Evolutionary conservation across 2,113 vertebrate species (phyloP).

Genomic region (Anarrhichthys ocellatus): DNA sequence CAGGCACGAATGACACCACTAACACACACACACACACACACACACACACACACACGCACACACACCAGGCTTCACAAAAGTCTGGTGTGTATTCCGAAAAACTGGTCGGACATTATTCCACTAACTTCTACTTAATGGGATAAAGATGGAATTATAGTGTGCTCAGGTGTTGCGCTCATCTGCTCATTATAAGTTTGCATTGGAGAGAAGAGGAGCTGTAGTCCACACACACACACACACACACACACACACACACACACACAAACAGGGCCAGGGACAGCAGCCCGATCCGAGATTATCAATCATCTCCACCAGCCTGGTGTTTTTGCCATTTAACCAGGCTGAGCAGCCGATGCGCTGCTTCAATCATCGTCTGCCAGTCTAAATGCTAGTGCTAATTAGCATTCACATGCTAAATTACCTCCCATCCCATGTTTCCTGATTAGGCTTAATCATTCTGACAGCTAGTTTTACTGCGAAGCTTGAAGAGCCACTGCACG

Average conservation of each 20-base stretch:
- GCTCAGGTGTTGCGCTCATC: slow-evolving; percentile 76
- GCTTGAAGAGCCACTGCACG: slow-evolving; percentile 49
- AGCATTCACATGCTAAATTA: slow-evolving; percentile 84
- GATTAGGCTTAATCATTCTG: slow-evolving; percentile 80
- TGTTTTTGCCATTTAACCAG: slow-evolving; percentile 75
- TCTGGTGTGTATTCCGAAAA: slow-evolving; percentile 51
- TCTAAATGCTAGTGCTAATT: slow-evolving; percentile 81
- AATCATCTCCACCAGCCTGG: slow-evolving; percentile 72
- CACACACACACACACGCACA: not conserved
- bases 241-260: slow-evolving; percentile 54
- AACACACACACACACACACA: too few relatives aligned
- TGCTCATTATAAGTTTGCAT: slow-evolving; percentile 70
- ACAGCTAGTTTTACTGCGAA: slow-evolving; percentile 70
- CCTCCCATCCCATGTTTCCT: slow-evolving; percentile 78
- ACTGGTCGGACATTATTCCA: slow-evolving; percentile 65
- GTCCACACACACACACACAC: slow-evolving; percentile 47
- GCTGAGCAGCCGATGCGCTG: slow-evolving; percentile 70
- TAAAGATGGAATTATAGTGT: slow-evolving; percentile 71
- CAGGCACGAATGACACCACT: not conserved
- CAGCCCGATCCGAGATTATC: slow-evolving; percentile 61
- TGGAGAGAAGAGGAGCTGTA: slow-evolving; percentile 41
- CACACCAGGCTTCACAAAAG: not conserved
- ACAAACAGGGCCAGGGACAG: slow-evolving; percentile 57
- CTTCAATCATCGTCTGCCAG: slow-evolving; percentile 80
- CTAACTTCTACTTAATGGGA: slow-evolving; percentile 67